These are phyloP conservation scores for Heptranchias perlo DNA, from an alignment of 2,113 vertebrate species.

Conservation along the genomic window DNA sequence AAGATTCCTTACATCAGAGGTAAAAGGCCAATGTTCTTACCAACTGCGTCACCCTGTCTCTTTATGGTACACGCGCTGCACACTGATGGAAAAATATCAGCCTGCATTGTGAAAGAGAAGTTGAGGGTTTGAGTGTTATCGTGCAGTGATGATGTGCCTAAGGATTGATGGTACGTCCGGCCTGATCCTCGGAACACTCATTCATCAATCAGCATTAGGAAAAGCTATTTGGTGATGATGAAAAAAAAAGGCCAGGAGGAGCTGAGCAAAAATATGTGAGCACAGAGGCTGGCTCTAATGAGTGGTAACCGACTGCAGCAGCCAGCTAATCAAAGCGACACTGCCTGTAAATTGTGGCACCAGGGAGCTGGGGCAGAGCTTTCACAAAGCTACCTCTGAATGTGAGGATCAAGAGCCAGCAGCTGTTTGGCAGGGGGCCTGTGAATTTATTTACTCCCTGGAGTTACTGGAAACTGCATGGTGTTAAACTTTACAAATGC, in stretches of 20 bases:
- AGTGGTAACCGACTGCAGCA: conserved; percentile 43
- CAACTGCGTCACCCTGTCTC: background rate
- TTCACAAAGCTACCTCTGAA: conserved; percentile 47
- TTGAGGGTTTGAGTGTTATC: background rate
- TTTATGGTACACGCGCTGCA: background rate
- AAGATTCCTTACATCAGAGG: too few relatives aligned
- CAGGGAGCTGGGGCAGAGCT: conserved; percentile 50
- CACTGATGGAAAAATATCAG: conserved; percentile 6
- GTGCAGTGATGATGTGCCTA: background rate
- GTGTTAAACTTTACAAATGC: conserved; percentile 55
- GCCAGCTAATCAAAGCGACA: conserved; percentile 51
- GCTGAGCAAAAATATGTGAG: background rate
- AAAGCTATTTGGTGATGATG: conserved; percentile 15
- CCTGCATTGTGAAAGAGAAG: background rate
- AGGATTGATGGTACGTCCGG: background rate
- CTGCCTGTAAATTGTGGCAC: conserved; percentile 53
- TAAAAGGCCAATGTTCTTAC: background rate
- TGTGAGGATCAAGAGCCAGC: conserved; percentile 57
- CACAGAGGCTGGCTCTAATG: conserved; percentile 43
- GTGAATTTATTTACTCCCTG: conserved; percentile 43
- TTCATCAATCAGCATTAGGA: background rate
- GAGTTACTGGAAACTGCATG: conserved; percentile 57
- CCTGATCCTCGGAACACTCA: background rate
- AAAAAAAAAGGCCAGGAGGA: background rate
- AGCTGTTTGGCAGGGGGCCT: conserved; percentile 57